These are phyloP conservation scores for Xylophagus ater DNA, from an alignment of 2,888 invertebrate genomes.

Conservation along the genomic window DNA sequence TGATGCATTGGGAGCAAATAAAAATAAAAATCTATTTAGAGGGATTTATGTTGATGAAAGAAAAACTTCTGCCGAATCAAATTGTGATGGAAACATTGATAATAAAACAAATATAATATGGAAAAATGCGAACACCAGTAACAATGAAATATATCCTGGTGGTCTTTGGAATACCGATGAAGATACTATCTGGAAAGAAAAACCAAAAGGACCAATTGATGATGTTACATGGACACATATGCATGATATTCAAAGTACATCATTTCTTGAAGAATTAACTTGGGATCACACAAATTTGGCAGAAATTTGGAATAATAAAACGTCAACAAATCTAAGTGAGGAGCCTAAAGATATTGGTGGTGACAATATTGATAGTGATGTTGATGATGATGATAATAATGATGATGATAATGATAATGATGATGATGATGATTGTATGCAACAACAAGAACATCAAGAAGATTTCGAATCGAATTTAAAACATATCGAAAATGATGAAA, in stretches of 20 bases:
- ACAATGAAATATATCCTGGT: slow-evolving; percentile 18
- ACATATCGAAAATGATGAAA: slow-evolving; percentile 13
- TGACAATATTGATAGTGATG: slow-evolving; percentile 10
- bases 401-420: no score
- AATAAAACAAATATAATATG: slow-evolving; percentile 2
- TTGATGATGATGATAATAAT: no score
- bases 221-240: slow-evolving; percentile 18
- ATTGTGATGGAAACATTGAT: not conserved
- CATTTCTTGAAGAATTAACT: slow-evolving; percentile 21
- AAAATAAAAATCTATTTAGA: slow-evolving; percentile 13
- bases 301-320: slow-evolving; percentile 25
- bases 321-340: slow-evolving; percentile 8
- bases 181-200: slow-evolving; percentile 21
- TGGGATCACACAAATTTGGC: slow-evolving; percentile 30
- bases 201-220: slow-evolving; percentile 24
- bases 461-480: slow-evolving; percentile 10
- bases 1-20: slow-evolving; percentile 18
- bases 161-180: slow-evolving; percentile 22
- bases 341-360: not conserved
- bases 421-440: no score
- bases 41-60: slow-evolving; percentile 5
- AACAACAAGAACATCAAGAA: no score
- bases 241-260: slow-evolving; percentile 3
- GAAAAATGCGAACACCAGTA: slow-evolving; percentile 6
- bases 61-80: no score